These are phyloP conservation scores for Argyra leucocephala DNA, from an alignment of 2,888 invertebrate genomes.

Conservation along the genomic window DNA sequence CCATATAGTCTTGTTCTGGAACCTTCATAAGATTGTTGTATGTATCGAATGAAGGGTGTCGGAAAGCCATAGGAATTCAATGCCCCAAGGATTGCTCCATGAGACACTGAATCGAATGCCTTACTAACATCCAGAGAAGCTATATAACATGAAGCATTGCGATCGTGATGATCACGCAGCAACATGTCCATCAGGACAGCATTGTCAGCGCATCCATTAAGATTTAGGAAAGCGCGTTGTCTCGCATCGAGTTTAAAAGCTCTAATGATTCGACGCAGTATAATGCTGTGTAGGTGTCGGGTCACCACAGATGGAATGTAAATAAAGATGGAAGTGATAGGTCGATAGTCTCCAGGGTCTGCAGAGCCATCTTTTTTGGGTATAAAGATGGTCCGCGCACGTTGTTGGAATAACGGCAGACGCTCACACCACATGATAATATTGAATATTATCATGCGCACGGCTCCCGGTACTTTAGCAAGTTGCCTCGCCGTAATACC, in stretches of 20 bases:
- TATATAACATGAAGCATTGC: too few species aligned
- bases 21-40: neutral
- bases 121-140: neutral
- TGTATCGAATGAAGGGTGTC: neutral
- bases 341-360: neutral
- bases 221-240: neutral
- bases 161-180: neutral
- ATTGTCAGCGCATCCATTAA: neutral
- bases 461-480: neutral
- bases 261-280: neutral
- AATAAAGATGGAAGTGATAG: too few species aligned
- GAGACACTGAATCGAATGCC: neutral
- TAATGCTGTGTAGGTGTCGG: neutral
- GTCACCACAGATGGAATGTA: neutral
- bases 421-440: neutral
- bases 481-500: constrained; percentile 12
- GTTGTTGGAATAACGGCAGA: neutral
- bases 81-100: neutral
- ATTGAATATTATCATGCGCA: neutral
- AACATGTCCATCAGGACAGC: neutral
- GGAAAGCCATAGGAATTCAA: neutral
- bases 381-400: neutral
- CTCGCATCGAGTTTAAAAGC: neutral
- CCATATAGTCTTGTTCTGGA: neutral
- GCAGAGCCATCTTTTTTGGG: neutral